These are phyloP conservation scores for Drosophila antonietae DNA, from an alignment of 2,888 invertebrate genomes.

Conservation along the genomic window DNA sequence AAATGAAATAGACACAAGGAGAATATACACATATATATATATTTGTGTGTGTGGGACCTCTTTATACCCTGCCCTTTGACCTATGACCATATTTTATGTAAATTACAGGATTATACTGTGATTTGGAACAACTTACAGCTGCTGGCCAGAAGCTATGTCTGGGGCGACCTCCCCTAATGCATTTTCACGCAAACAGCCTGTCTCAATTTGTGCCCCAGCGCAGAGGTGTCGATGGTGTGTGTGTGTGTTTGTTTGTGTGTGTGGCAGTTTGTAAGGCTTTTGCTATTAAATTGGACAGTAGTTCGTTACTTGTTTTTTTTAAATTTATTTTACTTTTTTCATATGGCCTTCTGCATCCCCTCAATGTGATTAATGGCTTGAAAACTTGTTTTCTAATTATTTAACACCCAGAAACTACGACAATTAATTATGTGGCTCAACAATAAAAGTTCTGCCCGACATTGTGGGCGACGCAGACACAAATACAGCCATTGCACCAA, in stretches of 20 bases:
- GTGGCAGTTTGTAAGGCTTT: slow-evolving; percentile 7
- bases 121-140: slow-evolving; percentile 71
- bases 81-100: slow-evolving; percentile 74
- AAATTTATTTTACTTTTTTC: neutral
- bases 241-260: slow-evolving; percentile 15
- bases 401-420: slow-evolving; percentile 80
- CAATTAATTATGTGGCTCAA: slow-evolving; percentile 80
- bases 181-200: slow-evolving; percentile 29
- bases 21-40: neutral
- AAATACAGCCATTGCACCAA: slow-evolving; percentile 73
- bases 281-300: slow-evolving; percentile 41
- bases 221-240: slow-evolving; percentile 52
- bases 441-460: slow-evolving; percentile 73
- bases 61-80: slow-evolving; percentile 40
- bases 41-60: slow-evolving; percentile 36
- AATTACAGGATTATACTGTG: slow-evolving; percentile 78
- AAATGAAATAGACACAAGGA: slow-evolving; percentile 41
- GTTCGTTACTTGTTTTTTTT: slow-evolving; percentile 13
- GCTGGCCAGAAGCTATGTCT: slow-evolving; percentile 56
- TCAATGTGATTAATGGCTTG: slow-evolving; percentile 75
- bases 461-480: slow-evolving; percentile 61
- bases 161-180: slow-evolving; percentile 35
- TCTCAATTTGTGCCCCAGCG: slow-evolving; percentile 33
- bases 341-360: slow-evolving; percentile 33
- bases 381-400: slow-evolving; percentile 82